Evolutionary conservation across 1,140 invertebrate species (phyloP), one percentile per base, ranked within the genome.

Genomic region (Pararge aegeria): DNA sequence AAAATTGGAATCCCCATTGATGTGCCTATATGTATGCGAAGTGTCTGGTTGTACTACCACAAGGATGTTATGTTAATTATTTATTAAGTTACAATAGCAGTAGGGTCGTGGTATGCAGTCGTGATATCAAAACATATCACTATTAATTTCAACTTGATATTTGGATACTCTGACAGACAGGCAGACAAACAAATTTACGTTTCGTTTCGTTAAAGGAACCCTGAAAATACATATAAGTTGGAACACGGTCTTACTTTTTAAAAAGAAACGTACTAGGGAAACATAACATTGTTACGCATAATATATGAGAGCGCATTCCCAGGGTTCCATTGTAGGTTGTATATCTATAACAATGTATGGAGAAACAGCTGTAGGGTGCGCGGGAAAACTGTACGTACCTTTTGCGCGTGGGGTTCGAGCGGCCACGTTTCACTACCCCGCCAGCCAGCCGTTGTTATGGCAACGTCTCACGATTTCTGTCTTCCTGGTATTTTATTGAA

Each of bases 391-490:
- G 55, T 55, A 40, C 51, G 55, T 55, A 40, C 51, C 61, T 55
- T 6, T 50, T 61, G 42, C 48, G 57, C 56, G 55, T 61, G 66
- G 62, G 66, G 48, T 57, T 57, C 30, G 30, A 12, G 30, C 19
- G 46, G 53, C 42, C 62, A 20, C 51, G 67, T 44, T 61, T 70
- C 59, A 69, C 72, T 61, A 69, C 69, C 74, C 75, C 69, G 67
- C 65, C 64, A 61, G 16, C 29, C 21, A 38, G 19, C 67, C 61
- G 74, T 83, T 79, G 79, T 79, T 80, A 79, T 81, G 68, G 68
- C 65, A 61, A 82, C 78, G 57, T 66, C 64, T 52, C 67, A 55
- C 73, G 77, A 80, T 77, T 83, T 82, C 75, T 84, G 73, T 61
- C 64, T 46, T 60, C 74, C 75, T 74, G 67, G 75, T 83, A 75